A percentile compares a stretch with the other conserved stretches of the same genome.
Conservation (phyloP, 1,140 invertebrate genomes). For the Belonocnema kinseyi region DNA sequence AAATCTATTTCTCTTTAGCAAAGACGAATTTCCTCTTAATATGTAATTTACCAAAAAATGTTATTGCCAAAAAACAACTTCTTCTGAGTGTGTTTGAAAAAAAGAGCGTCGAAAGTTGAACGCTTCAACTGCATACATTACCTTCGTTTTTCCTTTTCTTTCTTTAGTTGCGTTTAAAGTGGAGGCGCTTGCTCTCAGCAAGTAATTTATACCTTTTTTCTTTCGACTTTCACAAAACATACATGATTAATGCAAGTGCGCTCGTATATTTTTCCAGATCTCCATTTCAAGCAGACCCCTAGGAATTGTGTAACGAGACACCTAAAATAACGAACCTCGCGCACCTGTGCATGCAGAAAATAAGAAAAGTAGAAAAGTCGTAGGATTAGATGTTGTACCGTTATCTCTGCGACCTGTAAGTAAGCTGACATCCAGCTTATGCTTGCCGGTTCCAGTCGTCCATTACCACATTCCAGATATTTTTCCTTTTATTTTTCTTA, state of each 20-base stretch:
- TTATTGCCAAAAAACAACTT: background rate
- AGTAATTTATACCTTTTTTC: conserved; percentile 26
- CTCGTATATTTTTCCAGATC: conserved; percentile 16
- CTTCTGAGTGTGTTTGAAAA: background rate
- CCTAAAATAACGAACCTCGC: conserved; percentile 40
- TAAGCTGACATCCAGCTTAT: background rate
- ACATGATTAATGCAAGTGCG: conserved; percentile 25
- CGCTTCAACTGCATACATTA: background rate
- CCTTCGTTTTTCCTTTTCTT: background rate
- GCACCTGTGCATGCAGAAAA: background rate
- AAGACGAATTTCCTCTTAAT: background rate
- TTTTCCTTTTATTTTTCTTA: too few species aligned
- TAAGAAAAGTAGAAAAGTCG: background rate
- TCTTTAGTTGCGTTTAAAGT: conserved; percentile 25
- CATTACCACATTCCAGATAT: background rate
- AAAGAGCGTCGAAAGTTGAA: background rate
- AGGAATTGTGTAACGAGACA: conserved; percentile 41
- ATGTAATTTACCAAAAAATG: background rate
- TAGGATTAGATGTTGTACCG: background rate
- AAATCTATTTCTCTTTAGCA: too few species aligned
- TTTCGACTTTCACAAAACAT: conserved; percentile 1
- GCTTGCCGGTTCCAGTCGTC: background rate
- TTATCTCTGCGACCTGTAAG: conserved; percentile 1
- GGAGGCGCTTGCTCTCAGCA: background rate
- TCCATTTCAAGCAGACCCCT: background rate